These are phyloP conservation scores for Drosophila anomelani DNA, from an alignment of 2,888 invertebrate genomes.

Conservation along the genomic window DNA sequence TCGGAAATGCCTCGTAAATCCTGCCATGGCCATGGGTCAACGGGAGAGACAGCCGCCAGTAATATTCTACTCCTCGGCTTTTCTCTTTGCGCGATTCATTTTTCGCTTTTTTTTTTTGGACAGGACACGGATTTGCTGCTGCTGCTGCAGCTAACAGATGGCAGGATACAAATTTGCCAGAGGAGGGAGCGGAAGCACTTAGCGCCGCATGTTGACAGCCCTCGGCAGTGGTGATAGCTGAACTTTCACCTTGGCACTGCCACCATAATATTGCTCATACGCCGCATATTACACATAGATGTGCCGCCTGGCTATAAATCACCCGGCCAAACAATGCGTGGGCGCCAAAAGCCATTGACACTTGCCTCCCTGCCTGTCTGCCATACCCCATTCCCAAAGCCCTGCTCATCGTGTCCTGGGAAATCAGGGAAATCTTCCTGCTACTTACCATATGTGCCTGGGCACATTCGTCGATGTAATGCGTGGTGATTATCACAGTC, in stretches of 20 bases:
- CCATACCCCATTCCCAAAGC: not conserved
- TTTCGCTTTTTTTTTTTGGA: constrained; percentile 48
- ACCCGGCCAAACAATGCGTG: constrained; percentile 74
- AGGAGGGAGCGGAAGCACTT: constrained; percentile 73
- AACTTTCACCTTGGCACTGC: constrained; percentile 71
- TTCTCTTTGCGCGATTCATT: constrained; percentile 29
- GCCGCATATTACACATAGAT: constrained; percentile 76
- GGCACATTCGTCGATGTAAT: constrained; percentile 94
- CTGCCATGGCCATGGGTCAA: constrained; percentile 77
- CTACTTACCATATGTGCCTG: constrained; percentile 91
- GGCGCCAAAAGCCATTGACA: constrained; percentile 73
- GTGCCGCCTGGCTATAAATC: constrained; percentile 69
- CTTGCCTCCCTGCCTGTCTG: constrained; percentile 25
- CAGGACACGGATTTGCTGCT: constrained; percentile 75
- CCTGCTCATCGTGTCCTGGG: not conserved
- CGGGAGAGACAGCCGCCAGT: constrained; percentile 57
- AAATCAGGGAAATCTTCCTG: not conserved
- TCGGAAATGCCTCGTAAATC: constrained; percentile 82
- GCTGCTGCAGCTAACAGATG: constrained; percentile 26
- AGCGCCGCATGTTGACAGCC: constrained; percentile 73
- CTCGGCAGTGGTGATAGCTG: constrained; percentile 68
- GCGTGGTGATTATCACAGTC: constrained; percentile 94
- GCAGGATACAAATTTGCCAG: constrained; percentile 80
- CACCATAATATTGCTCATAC: constrained; percentile 74
- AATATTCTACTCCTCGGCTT: constrained; percentile 56